A percentile compares a stretch with the other conserved stretches of the same genome.
phyloP scores from a whole-genome alignment of 2,113 vertebrate genomes.

The Marmota flaviventris region DNA sequence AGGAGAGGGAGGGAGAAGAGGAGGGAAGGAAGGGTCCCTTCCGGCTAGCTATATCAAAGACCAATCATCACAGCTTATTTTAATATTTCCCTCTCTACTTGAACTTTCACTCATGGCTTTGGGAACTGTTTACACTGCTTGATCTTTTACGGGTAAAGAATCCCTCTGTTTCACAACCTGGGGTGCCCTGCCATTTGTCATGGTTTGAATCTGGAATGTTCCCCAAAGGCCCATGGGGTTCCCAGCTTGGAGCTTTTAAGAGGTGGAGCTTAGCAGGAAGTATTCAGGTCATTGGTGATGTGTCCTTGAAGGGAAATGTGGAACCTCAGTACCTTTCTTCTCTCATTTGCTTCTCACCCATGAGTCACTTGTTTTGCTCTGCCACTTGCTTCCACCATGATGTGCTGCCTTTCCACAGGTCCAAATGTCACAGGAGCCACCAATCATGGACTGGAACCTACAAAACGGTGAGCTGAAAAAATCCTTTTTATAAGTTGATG shows the following conservation, averaged over 20 bases:
- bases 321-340: not conserved
- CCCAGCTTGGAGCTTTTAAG: not conserved
- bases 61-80: not conserved
- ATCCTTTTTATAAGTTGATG: not conserved
- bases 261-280: not conserved
- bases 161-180: not conserved
- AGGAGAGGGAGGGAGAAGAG: not conserved
- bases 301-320: not conserved
- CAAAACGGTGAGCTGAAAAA: not conserved
- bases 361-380: not conserved
- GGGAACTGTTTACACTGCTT: not conserved
- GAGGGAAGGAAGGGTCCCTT: not conserved
- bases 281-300: not conserved
- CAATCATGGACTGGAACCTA: not conserved
- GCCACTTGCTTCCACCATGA: not conserved
- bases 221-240: not conserved
- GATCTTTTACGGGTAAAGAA: not conserved
- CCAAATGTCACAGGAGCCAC: not conserved
- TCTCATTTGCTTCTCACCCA: not conserved
- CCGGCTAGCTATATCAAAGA: not conserved
- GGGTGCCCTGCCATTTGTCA: not conserved
- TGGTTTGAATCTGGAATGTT: not conserved
- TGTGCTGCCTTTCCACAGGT: not conserved
- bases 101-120: not conserved
- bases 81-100: not conserved